Evolutionary conservation across 1,140 invertebrate species (phyloP).

Genomic region (Hylyphantes graminicola): DNA sequence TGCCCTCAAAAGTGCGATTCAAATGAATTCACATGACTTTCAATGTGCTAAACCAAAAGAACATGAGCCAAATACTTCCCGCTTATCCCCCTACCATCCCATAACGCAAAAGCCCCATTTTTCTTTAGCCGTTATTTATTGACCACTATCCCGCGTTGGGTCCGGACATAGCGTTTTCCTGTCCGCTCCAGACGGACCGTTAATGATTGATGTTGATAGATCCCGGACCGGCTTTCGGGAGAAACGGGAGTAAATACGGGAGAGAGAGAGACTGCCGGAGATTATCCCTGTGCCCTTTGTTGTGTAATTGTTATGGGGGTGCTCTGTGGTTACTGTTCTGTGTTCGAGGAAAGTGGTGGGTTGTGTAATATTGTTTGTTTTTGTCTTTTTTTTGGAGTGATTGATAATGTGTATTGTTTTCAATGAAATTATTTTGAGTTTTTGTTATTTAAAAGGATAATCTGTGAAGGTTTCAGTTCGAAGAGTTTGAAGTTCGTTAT

Average conservation of each 20-base stretch:
- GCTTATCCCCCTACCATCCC: too few species aligned
- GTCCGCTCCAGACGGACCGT: conserved; percentile 29
- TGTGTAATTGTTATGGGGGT: conserved; percentile 35
- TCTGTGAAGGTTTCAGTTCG: too few species aligned
- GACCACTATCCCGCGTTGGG: conserved; percentile 28
- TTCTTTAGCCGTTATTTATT: conserved; percentile 45
- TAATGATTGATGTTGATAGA: conserved; percentile 57
- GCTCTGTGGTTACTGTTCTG: not conserved
- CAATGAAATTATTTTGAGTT: too few species aligned
- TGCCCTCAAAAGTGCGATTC: too few species aligned
- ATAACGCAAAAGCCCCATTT: conserved; percentile 1
- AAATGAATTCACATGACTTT: too few species aligned
- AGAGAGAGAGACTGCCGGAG: not conserved
- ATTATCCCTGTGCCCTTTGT: not conserved
- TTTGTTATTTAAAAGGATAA: too few species aligned
- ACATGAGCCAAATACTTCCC: too few species aligned
- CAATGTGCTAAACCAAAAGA: too few species aligned
- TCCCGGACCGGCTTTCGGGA: not conserved
- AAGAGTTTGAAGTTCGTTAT: too few species aligned
- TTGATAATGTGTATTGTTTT: too few species aligned
- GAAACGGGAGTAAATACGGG: conserved; percentile 28
- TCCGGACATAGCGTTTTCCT: conserved; percentile 1
- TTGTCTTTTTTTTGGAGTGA: too few species aligned
- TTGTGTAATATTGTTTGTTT: not conserved
- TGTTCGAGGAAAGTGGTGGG: not conserved